Conservation (phyloP, 2,797 vertebrate genomes). For the Muraenolepis orangiensis region DNA sequence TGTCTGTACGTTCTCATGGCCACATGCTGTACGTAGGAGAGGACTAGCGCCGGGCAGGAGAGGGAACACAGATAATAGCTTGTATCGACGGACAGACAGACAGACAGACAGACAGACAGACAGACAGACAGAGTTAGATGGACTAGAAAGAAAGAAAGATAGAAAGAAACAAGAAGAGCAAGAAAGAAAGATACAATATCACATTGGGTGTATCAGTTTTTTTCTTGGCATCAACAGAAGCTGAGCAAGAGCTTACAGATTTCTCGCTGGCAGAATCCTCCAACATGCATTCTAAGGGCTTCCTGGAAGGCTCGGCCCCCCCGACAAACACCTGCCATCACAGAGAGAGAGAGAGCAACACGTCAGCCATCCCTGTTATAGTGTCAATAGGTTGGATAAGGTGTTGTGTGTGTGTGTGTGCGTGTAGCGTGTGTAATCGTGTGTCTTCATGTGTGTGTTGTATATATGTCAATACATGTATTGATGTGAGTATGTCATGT, state of each 20-base stretch:
- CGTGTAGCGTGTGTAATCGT: too few species aligned
- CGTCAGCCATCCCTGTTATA: not conserved
- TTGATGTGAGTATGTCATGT: too few species aligned
- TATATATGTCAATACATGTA: too few species aligned
- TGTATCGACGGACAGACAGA: not conserved
- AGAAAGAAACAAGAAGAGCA: not conserved
- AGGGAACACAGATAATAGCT: not conserved
- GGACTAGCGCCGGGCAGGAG: not conserved
- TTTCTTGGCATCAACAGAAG: not conserved
- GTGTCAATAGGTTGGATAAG: not conserved
- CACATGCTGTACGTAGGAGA: not conserved
- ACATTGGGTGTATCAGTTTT: not conserved
- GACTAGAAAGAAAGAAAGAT: not conserved
- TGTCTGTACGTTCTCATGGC: not conserved
- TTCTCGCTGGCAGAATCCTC: slow-evolving; percentile 75
- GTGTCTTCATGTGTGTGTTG: not conserved
- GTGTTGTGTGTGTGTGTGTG: not conserved
- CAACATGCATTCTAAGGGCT: slow-evolving; percentile 84
- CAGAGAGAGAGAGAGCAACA: slow-evolving; percentile 20
- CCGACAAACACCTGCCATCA: slow-evolving; percentile 86
- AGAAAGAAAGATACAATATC: not conserved
- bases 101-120: not conserved
- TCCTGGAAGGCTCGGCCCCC: slow-evolving; percentile 79
- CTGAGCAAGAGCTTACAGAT: slow-evolving; percentile 60
- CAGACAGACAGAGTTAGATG: not conserved